These are phyloP conservation scores for Neosalanx taihuensis DNA, from an alignment of 2,797 vertebrate species.

Conservation along the genomic window DNA sequence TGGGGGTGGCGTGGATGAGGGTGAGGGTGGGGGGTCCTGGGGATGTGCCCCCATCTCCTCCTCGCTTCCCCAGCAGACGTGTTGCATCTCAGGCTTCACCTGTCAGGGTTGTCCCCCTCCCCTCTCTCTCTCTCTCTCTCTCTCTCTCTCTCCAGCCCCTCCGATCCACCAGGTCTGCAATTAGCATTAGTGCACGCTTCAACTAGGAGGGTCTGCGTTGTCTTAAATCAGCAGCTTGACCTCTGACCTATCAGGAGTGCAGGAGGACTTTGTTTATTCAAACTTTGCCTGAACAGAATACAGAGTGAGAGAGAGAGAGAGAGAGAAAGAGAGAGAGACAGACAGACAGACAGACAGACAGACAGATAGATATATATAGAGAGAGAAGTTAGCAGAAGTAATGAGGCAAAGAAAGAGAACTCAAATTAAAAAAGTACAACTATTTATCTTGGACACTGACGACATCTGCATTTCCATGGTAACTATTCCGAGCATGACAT, in stretches of 20 bases:
- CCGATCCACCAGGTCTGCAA: conserved; percentile 27
- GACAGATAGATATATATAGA: too few species aligned
- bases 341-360: background rate
- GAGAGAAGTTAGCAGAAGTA: too few species aligned
- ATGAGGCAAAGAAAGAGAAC: too few species aligned
- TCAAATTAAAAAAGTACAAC: too few species aligned
- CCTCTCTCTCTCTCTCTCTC: background rate
- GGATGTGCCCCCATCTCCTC: background rate
- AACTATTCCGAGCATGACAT: too few species aligned
- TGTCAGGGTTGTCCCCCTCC: conserved; percentile 32
- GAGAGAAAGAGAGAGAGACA: background rate
- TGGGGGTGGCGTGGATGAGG: conserved; percentile 1
- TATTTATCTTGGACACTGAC: too few species aligned
- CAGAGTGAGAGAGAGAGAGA: background rate
- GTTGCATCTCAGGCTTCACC: conserved; percentile 20
- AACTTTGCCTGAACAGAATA: background rate
- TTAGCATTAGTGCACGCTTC: conserved; percentile 23
- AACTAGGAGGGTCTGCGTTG: background rate
- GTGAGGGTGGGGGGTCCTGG: background rate
- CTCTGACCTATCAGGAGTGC: conserved; percentile 30
- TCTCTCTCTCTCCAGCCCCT: background rate
- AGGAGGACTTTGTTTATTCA: background rate
- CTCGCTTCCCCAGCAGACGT: conserved; percentile 1
- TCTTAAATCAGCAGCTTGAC: conserved; percentile 1
- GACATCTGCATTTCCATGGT: too few species aligned